Evolutionary conservation across 1,140 invertebrate genomes (phyloP).

Genomic region (Lucilia sericata): DNA sequence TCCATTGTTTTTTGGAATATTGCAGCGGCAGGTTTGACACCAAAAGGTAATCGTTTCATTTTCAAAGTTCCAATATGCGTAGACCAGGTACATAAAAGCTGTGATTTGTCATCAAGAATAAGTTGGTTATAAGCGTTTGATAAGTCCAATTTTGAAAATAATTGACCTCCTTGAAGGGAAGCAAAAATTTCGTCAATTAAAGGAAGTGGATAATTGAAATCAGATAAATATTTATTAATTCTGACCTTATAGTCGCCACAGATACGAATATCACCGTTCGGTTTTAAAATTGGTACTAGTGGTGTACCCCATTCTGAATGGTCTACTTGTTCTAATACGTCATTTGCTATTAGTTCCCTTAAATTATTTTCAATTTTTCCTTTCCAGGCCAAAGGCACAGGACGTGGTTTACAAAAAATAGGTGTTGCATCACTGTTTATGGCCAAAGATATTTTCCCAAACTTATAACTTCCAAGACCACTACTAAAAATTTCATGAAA

Average conservation of each 20-base stretch:
- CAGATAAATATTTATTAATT: conserved; percentile 62
- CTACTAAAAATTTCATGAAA: conserved; percentile 37
- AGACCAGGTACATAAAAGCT: conserved; percentile 50
- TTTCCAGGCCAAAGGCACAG: conserved; percentile 53
- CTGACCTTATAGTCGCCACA: conserved; percentile 68
- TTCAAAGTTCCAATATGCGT: conserved; percentile 54
- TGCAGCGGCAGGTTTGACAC: conserved; percentile 58
- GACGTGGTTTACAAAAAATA: conserved; percentile 55
- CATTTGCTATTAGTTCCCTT: conserved; percentile 49
- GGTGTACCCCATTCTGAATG: conserved; percentile 54
- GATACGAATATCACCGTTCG: conserved; percentile 62
- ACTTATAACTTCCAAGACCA: conserved; percentile 37
- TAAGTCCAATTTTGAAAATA: conserved; percentile 64
- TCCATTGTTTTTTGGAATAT: conserved; percentile 68
- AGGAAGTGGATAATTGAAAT: conserved; percentile 60
- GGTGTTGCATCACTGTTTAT: conserved; percentile 51
- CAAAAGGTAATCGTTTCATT: conserved; percentile 56
- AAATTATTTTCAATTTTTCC: conserved; percentile 51
- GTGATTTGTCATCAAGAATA: conserved; percentile 53
- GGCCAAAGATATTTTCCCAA: conserved; percentile 31
- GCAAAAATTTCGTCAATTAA: conserved; percentile 60
- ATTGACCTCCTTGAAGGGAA: conserved; percentile 51
- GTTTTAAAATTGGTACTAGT: conserved; percentile 54
- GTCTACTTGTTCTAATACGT: conserved; percentile 47
- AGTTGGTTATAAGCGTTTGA: conserved; percentile 65